Evolutionary conservation across 2,797 vertebrate species (phyloP), one percentile per base, ranked within the genome.

Genomic region (Cossypha heuglini): DNA sequence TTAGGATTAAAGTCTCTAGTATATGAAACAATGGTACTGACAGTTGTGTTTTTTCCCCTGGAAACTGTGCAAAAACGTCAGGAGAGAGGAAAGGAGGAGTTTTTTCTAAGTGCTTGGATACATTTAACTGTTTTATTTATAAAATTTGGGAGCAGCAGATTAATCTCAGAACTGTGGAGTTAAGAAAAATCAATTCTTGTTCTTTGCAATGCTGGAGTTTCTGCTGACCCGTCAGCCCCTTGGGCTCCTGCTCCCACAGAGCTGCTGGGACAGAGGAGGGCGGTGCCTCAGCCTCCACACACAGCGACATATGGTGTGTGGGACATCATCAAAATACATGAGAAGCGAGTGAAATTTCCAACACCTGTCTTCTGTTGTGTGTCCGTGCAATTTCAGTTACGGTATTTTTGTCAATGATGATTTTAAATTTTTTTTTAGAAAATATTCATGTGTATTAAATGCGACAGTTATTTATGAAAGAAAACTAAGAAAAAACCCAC

Each of bases 311-410:
- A 95, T 67, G 79, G 90, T 85, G 91, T 90, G 82, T 95, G 94
- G 94, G 94, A 86, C 75, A 74, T 49, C 3, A 89, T 85, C 84
- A 90, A 89, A 95, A 91, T 75, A 94, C 81, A 82, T 38, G 89
- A 89, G 82, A 80, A 77, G 58, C 0, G 3, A 78, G 79, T 93
- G 88, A 91, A 78, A 84, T 91, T 90, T 88, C 69, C 90, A 95
- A 49, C 93, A 94, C 92, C 92, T 95, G 82, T 88, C 91, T 90
- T 95, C 79, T 95, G 85, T 89, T 93, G 61, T 74, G 28, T 26
- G 42, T 74, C 82, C 85, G 22, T 88, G 51, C 57, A 43, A 86
- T 87, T 93, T 80, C 82, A 68, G 73, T 69, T 51, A 18, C 0
- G 28, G 40, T 91, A 72, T 88, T 92, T 94, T 75, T 86, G 58